Conservation (phyloP, 2,113 vertebrate genomes). For the Tychaedon coryphoeus region DNA sequence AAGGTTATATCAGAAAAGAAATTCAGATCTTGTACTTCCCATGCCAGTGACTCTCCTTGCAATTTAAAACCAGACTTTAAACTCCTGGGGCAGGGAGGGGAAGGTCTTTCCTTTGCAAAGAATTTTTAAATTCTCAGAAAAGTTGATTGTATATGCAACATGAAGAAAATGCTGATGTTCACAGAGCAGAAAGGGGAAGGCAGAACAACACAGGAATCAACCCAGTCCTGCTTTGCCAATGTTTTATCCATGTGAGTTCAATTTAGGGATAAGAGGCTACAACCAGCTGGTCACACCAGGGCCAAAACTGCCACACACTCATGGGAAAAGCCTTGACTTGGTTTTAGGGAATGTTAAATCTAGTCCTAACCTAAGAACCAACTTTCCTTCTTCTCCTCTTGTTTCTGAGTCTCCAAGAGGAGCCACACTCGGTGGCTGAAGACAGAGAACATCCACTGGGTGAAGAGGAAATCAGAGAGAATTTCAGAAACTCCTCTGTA, state of each 20-base stretch:
- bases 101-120: background rate
- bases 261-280: background rate
- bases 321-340: background rate
- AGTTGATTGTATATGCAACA: slow-evolving; percentile 27
- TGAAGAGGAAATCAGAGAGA: background rate
- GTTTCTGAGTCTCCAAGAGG: background rate
- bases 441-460: background rate
- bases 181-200: background rate
- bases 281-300: background rate
- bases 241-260: background rate
- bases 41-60: background rate
- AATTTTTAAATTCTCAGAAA: background rate
- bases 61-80: background rate
- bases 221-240: background rate
- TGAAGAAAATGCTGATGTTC: background rate
- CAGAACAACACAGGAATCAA: background rate
- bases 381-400: background rate
- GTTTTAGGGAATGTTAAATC: background rate
- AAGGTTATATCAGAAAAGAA: background rate
- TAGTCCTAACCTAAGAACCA: background rate
- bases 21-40: background rate
- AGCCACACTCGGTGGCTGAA: background rate
- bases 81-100: background rate
- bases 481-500: background rate
- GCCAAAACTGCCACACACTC: background rate